Percentiles rank a stretch among this genome's conserved stretches.
Evolutionary conservation across 2,113 vertebrate genomes (phyloP).

Genomic region (Orthonyx spaldingii): DNA sequence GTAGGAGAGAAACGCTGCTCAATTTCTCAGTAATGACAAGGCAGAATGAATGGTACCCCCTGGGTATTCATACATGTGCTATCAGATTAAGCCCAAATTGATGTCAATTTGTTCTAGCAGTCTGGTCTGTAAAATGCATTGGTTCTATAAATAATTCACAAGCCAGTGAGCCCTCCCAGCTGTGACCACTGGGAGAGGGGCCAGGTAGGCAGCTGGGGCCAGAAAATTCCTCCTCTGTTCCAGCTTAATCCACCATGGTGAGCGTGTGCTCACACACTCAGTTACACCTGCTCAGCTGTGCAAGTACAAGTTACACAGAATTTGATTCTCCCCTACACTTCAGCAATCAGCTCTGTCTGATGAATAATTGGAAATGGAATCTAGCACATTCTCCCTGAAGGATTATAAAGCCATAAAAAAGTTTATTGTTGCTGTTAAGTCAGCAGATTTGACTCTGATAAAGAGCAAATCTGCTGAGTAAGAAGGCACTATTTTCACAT

Average conservation of each 20-base stretch:
- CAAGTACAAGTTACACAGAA: neutral
- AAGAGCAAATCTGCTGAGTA: neutral
- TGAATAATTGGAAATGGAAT: neutral
- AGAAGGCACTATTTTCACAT: neutral
- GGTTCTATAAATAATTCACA: neutral
- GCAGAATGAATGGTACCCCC: neutral
- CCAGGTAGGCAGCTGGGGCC: neutral
- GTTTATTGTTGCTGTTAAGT: neutral
- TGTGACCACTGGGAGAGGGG: neutral
- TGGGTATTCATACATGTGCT: neutral
- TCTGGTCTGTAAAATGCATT: neutral
- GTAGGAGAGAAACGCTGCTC: neutral
- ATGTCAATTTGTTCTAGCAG: neutral
- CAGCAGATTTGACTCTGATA: neutral
- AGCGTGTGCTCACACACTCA: neutral
- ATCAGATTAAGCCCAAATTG: neutral
- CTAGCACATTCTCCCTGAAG: neutral
- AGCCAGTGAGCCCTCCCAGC: neutral
- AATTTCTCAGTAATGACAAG: neutral
- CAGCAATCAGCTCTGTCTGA: neutral
- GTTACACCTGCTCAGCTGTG: neutral
- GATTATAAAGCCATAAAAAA: neutral
- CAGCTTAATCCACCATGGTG: neutral
- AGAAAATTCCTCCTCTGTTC: neutral
- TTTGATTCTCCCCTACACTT: neutral